These are phyloP conservation scores for Enteromius afrohamiltoni DNA, from an alignment of 2,797 vertebrate genomes.

Conservation along the genomic window DNA sequence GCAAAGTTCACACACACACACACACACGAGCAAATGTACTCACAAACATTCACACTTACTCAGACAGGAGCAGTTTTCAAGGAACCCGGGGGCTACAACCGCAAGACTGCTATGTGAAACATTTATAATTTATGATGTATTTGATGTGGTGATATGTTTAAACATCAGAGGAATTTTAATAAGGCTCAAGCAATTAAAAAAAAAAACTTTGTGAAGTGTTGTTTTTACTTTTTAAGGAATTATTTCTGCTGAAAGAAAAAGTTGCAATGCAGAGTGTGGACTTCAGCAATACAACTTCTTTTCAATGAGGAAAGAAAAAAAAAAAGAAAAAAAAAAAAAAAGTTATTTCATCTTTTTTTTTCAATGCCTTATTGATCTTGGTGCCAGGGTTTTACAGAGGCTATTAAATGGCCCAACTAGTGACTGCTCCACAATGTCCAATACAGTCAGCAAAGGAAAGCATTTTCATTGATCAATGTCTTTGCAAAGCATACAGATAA, in stretches of 20 bases:
- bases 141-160: constrained; percentile 86
- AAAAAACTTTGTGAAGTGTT: constrained; percentile 75
- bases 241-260: constrained; percentile 68
- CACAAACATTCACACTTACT: constrained; percentile 35
- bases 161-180: constrained; percentile 86
- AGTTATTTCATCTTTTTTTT: constrained; percentile 77
- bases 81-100: constrained; percentile 81
- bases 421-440: constrained; percentile 72
- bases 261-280: constrained; percentile 37
- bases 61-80: constrained; percentile 74
- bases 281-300: constrained; percentile 61
- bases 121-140: constrained; percentile 87
- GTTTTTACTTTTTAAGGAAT: constrained; percentile 70
- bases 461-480: constrained; percentile 83
- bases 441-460: constrained; percentile 78
- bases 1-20: constrained; percentile 81
- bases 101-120: constrained; percentile 80
- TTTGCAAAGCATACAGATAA: constrained; percentile 76
- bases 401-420: constrained; percentile 71
- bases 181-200: constrained; percentile 71
- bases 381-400: constrained; percentile 72
- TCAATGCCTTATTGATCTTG: constrained; percentile 78
- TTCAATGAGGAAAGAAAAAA: constrained; percentile 66
- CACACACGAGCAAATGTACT: constrained; percentile 68
- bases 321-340: constrained; percentile 46